Percentiles rank a stretch among this genome's conserved stretches.
Conservation (phyloP, 2,888 invertebrate species). For the Drosophila acutilabella region DNA sequence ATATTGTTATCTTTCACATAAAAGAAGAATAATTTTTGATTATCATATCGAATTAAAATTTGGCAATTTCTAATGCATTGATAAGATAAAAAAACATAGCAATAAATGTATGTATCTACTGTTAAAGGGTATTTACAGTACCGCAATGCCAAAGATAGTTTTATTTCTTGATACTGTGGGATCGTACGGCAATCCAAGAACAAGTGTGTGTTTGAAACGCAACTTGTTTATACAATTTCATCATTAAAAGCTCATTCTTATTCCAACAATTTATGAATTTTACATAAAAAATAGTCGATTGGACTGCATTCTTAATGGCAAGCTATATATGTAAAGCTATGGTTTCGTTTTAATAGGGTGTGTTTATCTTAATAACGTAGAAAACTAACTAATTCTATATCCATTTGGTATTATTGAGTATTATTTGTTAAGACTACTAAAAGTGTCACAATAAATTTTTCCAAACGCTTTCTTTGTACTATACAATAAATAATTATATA, state of each 20-base stretch:
- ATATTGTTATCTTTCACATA: too few relatives aligned
- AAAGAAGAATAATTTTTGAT: too few relatives aligned
- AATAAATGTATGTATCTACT: neutral
- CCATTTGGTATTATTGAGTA: neutral
- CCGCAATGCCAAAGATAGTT: neutral
- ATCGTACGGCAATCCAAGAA: conserved; percentile 9
- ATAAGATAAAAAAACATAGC: neutral
- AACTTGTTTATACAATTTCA: conserved; percentile 57
- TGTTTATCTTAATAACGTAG: conserved; percentile 1
- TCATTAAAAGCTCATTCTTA: conserved; percentile 57
- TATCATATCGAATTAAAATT: too few relatives aligned
- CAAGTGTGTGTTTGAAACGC: conserved; percentile 48
- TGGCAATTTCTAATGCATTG: neutral
- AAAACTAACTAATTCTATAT: conserved; percentile 1
- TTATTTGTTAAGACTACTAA: neutral
- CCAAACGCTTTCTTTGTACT: neutral
- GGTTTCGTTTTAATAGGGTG: conserved; percentile 25
- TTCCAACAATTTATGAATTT: conserved; percentile 53
- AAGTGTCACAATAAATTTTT: neutral
- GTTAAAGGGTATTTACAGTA: neutral
- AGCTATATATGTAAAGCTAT: conserved; percentile 12
- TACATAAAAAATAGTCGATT: conserved; percentile 48
- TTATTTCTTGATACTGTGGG: neutral
- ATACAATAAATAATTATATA: conserved; percentile 4
- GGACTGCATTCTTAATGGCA: conserved; percentile 56